These are phyloP conservation scores for Ormyrus thymus DNA, from an alignment of 2,888 invertebrate species.

Conservation along the genomic window DNA sequence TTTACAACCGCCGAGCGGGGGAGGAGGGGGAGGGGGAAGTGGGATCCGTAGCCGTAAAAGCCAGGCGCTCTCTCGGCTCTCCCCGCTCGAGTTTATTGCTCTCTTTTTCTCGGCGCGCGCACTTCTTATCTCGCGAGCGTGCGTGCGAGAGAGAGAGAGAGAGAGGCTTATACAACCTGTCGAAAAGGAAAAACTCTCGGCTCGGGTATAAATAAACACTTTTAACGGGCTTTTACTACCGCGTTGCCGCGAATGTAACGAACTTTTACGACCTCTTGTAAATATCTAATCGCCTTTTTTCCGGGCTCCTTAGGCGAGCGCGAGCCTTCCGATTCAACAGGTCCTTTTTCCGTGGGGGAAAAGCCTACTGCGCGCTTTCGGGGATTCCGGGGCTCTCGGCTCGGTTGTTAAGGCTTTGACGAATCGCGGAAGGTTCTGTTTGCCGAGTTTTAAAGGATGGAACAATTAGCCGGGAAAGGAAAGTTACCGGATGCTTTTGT, in stretches of 20 bases:
- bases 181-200: slow-evolving; percentile 13
- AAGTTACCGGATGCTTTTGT: too few relatives aligned
- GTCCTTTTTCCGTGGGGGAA: background rate
- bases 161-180: background rate
- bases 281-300: slow-evolving; percentile 34
- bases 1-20: background rate
- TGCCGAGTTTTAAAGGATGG: too few relatives aligned
- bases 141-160: background rate
- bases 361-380: background rate
- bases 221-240: slow-evolving; percentile 36
- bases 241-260: background rate
- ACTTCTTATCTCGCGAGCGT: background rate
- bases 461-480: too few relatives aligned
- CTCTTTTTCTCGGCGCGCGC: background rate
- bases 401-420: too few relatives aligned
- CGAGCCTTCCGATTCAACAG: background rate
- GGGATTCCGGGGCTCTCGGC: background rate
- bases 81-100: background rate
- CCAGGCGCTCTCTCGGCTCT: background rate
- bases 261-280: slow-evolving; percentile 30
- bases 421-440: too few relatives aligned
- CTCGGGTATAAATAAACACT: slow-evolving; percentile 27
- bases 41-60: background rate
- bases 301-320: background rate
- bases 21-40: background rate